Base-by-base conservation (phyloP, 2,888 invertebrate species). In the Chouioia cunea region DNA sequence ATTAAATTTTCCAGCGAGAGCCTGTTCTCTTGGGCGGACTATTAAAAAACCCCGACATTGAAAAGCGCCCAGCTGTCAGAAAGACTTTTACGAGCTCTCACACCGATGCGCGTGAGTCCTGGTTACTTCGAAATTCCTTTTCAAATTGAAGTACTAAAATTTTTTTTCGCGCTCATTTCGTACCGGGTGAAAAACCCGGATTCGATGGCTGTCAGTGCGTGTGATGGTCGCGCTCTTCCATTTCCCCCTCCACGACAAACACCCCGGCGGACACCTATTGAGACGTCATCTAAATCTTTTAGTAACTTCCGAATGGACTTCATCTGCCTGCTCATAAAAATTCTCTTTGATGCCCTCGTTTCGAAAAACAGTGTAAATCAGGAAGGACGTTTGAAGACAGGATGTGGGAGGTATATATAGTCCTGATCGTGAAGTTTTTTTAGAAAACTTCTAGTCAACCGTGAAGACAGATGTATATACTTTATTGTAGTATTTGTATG, bases 241-340 rank as follows among this genome's bases (percentile, higher is more conserved):
- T 52, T 0, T 44, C 36, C 58, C 22, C 18, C 10, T 20, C 20
- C 2, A 27, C 36, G 23, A 12, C 48, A 54, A 36, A 53, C 59
- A 67, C 56, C 56, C 66, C 56, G 14, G 65, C 59, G 16, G 52
- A 15, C 47, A 47, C n/a, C 70, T 73, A 73, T 73, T 70, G 69
- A 73, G 69, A 62, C 66, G 66, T 69, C 73, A 73, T 65, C 70
- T 72, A 69, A 72, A 72, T 72, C 72, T 72, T 58, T 53, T 62
- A 62, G 64, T 63, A 43, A 72, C 69, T 72, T 65, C 62, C 69
- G 57, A 72, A 69, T 57, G 23, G 62, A 36, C 65, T 16, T 66
- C 27, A 52, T 27, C 60, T n/a, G 16, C 54, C 62, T 23, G 58
- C 43, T n/a, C 67, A 67, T 73, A 66, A 70, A 70, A 70, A 60